phyloP scores from a whole-genome alignment of 2,113 vertebrate genomes.

The Megaceryle torquata region DNA sequence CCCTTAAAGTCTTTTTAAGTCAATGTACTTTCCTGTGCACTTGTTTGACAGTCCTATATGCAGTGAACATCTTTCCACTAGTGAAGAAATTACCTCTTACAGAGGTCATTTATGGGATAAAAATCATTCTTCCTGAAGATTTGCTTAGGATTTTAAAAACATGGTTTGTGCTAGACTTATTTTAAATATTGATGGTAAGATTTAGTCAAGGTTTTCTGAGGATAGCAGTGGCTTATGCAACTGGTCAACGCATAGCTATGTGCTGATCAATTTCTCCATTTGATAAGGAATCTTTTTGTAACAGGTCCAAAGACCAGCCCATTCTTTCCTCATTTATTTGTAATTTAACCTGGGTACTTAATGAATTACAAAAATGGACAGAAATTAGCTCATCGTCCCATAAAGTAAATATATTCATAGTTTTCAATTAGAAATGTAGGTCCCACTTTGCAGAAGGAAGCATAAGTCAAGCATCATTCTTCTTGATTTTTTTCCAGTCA shows the following conservation, averaged over 20 bases:
- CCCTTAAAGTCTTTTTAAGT: not conserved
- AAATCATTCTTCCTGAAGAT: constrained; percentile 9
- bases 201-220: constrained; percentile 53
- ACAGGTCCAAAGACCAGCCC: not conserved
- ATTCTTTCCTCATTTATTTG: constrained; percentile 29
- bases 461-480: constrained; percentile 62
- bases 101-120: constrained; percentile 34
- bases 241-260: not conserved
- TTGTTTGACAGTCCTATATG: not conserved
- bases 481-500: constrained; percentile 72
- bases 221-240: constrained; percentile 31
- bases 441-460: constrained; percentile 50
- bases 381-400: constrained; percentile 40
- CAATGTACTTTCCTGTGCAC: not conserved
- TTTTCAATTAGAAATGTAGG: constrained; percentile 60
- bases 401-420: constrained; percentile 65
- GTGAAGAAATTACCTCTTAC: constrained; percentile 1
- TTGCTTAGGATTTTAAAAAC: constrained; percentile 15
- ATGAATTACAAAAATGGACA: constrained; percentile 44
- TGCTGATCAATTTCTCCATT: constrained; percentile 12
- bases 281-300: not conserved
- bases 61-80: not conserved
- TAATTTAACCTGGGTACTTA: constrained; percentile 36
- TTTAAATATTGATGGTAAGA: constrained; percentile 59
- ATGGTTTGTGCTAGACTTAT: not conserved